Evolutionary conservation across 2,113 vertebrate genomes (phyloP).

Genomic region (Rhagologus leucostigma): DNA sequence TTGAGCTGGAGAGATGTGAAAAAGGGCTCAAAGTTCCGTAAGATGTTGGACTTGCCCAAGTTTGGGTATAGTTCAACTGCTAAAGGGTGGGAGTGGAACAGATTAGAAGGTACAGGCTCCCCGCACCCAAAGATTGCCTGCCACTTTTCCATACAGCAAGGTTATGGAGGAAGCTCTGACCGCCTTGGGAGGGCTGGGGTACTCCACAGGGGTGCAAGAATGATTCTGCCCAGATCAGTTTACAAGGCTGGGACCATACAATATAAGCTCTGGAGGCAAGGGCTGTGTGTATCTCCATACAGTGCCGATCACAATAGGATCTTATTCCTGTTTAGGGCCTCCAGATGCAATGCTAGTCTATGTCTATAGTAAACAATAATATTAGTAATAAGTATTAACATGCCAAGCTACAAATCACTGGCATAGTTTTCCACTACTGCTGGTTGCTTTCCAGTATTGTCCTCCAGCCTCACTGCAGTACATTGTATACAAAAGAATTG

Average conservation of each 20-base stretch:
- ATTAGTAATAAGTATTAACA: slow-evolving; percentile 58
- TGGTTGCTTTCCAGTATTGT: slow-evolving; percentile 68
- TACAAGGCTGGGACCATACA: slow-evolving; percentile 17
- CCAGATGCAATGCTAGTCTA: slow-evolving; percentile 54
- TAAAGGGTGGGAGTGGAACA: background rate
- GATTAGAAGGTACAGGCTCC: background rate
- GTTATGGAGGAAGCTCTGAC: background rate
- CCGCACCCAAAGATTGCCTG: background rate
- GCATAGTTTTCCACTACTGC: slow-evolving; percentile 51
- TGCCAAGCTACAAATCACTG: slow-evolving; percentile 51
- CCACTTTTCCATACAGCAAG: background rate
- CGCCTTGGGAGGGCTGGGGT: background rate
- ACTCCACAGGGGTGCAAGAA: background rate
- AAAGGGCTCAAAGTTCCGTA: background rate
- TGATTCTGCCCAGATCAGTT: background rate
- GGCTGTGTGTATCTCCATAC: slow-evolving; percentile 32
- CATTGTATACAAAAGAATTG: slow-evolving; percentile 61
- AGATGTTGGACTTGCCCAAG: background rate
- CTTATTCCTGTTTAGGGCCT: slow-evolving; percentile 53
- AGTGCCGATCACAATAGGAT: slow-evolving; percentile 28
- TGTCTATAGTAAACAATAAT: slow-evolving; percentile 59
- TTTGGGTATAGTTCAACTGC: background rate
- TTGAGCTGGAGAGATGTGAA: background rate
- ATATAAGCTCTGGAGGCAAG: slow-evolving; percentile 33
- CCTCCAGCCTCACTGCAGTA: slow-evolving; percentile 8